Base-by-base conservation (phyloP, 2,113 vertebrate genomes). In the Baryphthengus martii region DNA sequence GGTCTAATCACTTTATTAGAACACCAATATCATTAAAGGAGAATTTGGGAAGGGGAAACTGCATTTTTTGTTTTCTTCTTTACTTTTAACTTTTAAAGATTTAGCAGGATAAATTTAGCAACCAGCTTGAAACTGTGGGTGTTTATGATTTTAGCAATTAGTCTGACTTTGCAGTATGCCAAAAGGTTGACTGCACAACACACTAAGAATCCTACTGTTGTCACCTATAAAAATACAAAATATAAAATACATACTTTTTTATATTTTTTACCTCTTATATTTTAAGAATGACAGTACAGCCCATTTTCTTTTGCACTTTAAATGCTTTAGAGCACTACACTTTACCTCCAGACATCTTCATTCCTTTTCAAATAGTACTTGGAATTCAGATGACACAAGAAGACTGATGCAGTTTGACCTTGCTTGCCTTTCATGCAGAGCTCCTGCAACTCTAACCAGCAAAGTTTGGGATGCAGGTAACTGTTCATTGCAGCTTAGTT, bases 1-100 rank as follows among this genome's bases (percentile, higher is more conserved):
- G 79, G 66, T 88, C 92, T 97, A 96, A 97, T 97, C 94, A 93
- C 93, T 97, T 96, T 95, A 94, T 96, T 96, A 97, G 85, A 95
- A 94, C 61, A 73, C 37, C 86, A 95, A 17, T 77, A 45, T 96
- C 83, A 89, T 97, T 97, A 96, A 89, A 94, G 62, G 61, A 95
- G 84, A 90, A 65, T 75, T 85, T 72, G 50, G 44, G 62, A 91
- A 95, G 40, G 73, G 71, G 42, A 35, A 49, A 3, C 58, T 82
- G 23, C 76, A 71, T 95, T 95, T 95, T 83, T 94, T 76, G 45
- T 37, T 33, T 7, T 37, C 17, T 71, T 67, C 26, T 21, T 6
- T 19, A 35, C 62, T 95, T 79, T 44, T 10, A n/a, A 31, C 8
- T 45, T 45, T 45, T 11, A 15, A 45, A 19, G 17, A 45, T 44